Evolutionary conservation across 2,113 vertebrate species (phyloP), one percentile per base, ranked within the genome.

Genomic region (Picathartes gymnocephalus): DNA sequence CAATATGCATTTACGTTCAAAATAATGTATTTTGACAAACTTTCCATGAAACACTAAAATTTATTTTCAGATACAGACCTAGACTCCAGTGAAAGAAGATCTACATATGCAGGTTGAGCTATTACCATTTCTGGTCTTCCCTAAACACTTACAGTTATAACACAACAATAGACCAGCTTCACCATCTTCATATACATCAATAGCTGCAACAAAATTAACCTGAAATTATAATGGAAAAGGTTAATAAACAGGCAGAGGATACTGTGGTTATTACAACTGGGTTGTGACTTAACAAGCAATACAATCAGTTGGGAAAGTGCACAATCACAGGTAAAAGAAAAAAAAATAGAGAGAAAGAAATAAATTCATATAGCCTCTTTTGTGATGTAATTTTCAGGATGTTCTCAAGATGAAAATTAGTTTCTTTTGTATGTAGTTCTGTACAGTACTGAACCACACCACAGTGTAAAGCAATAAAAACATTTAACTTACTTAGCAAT

Each of bases 141-240:
- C 44, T 58, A 80, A 71, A 72, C 66, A 99, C 99, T 99, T 97
- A 99, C 99, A 99, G 98, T 99, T 99, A 94, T 99, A 99, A 94
- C 99, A 99, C 91, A 99, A 92, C 65, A 99, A 98, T 42, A 99
- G 97, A 69, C 99, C 99, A 6, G 99, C 99, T 88, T 99, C 99
- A n/a, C 99, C 99, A n/a, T 99, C 99, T 98, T 99, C 99, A 54
- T 99, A 99, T 45, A 99, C 99, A 93, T 99, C 99, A 97, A 99
- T 99, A 97, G 99, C 99, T 90, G 99, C 98, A 92, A 99, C 99
- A 92, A 99, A 99, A 98, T 99, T 99, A 95, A 99, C 99, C 99
- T 99, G 98, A 91, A 97, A 98, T 94, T 95, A 95, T 50, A 98
- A 97, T 2, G 83, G 88, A 95, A 88, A 92, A 94, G 5, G 74